phyloP scores from a whole-genome alignment of 2,797 vertebrate genomes.

The Eidolon dupreanum region DNA sequence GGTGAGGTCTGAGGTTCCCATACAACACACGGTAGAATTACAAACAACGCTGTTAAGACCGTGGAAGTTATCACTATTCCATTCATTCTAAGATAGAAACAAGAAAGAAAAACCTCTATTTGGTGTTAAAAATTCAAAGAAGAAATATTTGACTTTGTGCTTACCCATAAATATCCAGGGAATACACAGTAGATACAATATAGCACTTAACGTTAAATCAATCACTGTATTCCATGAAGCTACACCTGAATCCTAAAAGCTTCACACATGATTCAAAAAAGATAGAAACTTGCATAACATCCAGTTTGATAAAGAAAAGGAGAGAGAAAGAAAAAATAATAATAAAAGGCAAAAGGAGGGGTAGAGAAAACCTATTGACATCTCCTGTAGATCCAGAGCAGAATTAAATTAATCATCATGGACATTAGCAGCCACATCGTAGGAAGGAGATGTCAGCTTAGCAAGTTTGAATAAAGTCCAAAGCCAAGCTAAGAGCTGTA shows the following conservation, averaged over 20 bases:
- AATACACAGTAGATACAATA: constrained; percentile 55
- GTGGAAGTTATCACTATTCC: not conserved
- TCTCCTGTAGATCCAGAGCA: constrained; percentile 61
- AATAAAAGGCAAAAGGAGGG: constrained; percentile 36
- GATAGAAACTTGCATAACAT: constrained; percentile 84
- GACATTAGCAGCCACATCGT: constrained; percentile 78
- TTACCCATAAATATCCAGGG: constrained; percentile 86
- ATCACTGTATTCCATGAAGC: constrained; percentile 76
- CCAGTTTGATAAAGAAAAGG: constrained; percentile 81
- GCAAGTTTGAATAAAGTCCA: constrained; percentile 93
- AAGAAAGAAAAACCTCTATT: constrained; percentile 18
- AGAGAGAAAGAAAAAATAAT: constrained; percentile 60
- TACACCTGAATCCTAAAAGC: constrained; percentile 77
- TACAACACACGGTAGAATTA: not conserved
- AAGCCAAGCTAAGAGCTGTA: constrained; percentile 88
- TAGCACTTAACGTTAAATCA: constrained; percentile 77
- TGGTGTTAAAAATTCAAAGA: constrained; percentile 63
- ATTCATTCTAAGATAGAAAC: not conserved
- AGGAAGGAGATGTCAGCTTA: constrained; percentile 79
- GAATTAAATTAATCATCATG: constrained; percentile 83
- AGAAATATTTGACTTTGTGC: constrained; percentile 71
- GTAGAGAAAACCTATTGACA: constrained; percentile 62
- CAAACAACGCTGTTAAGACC: not conserved
- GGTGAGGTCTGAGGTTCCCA: not conserved
- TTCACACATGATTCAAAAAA: constrained; percentile 77